Conservation (phyloP, 2,888 invertebrate species). For the Suillia variegata region DNA sequence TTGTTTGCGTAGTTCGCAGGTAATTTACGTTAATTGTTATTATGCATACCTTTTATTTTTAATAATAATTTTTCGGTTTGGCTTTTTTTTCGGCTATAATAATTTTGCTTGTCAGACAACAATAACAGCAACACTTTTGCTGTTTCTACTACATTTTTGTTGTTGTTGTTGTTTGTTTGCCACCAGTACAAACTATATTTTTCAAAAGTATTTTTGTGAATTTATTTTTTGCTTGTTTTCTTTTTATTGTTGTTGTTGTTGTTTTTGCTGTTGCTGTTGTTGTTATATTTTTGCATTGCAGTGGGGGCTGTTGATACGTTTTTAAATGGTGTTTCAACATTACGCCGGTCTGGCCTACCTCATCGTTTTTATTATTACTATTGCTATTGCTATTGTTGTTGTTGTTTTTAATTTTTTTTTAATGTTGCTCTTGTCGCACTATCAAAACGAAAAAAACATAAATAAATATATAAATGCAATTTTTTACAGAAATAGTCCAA, state of each 20-base stretch:
- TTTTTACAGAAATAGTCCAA: not conserved
- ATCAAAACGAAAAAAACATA: not conserved
- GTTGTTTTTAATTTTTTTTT: not conserved
- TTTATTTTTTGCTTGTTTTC: not conserved
- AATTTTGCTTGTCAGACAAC: no score
- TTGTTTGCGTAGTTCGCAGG: no score
- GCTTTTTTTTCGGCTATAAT: not conserved
- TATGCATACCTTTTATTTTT: not conserved
- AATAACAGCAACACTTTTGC: not conserved
- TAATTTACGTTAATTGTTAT: not conserved
- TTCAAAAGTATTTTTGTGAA: not conserved
- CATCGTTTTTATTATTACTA: not conserved
- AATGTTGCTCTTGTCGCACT: not conserved
- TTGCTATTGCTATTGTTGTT: not conserved
- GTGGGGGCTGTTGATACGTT: conserved; percentile 34
- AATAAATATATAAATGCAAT: not conserved
- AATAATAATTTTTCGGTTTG: not conserved
- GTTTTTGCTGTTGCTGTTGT: not conserved
- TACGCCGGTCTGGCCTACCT: not conserved
- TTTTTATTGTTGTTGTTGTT: not conserved
- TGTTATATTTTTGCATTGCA: not conserved
- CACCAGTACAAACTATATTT: not conserved
- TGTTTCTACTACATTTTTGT: not conserved
- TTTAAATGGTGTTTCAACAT: conserved; percentile 38
- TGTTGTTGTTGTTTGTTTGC: not conserved